phyloP scores from a whole-genome alignment of 2,888 invertebrate genomes.

The Chaetogeoica ovagalla region DNA sequence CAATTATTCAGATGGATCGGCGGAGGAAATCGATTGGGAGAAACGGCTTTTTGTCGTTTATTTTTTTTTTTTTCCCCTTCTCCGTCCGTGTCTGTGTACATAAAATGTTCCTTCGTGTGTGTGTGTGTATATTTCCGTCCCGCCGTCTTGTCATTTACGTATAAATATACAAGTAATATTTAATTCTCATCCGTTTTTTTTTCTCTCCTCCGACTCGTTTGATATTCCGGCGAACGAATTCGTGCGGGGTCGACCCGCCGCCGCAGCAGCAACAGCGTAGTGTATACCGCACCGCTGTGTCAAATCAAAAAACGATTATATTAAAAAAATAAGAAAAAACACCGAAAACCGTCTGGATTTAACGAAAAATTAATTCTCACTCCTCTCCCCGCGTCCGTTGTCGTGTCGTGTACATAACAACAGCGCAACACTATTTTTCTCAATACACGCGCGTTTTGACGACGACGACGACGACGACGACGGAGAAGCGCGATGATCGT shows the following conservation, averaged over 20 bases:
- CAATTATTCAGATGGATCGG: slow-evolving; percentile 35
- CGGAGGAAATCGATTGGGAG: slow-evolving; percentile 26
- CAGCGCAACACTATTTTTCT: slow-evolving; percentile 4
- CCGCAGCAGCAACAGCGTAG: no score
- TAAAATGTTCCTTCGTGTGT: background rate
- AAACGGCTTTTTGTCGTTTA: slow-evolving; percentile 29
- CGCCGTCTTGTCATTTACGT: background rate
- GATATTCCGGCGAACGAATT: slow-evolving; percentile 43
- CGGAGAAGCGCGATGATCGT: no score
- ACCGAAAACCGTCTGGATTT: slow-evolving; percentile 40
- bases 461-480: no score
- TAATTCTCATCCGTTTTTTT: slow-evolving; percentile 20
- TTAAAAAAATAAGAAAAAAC: slow-evolving; percentile 43
- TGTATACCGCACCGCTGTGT: background rate
- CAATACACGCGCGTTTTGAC: no score
- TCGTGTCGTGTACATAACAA: slow-evolving; percentile 3
- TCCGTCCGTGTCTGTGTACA: background rate
- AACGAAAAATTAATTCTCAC: slow-evolving; percentile 51
- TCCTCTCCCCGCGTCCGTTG: background rate
- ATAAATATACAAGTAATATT: no score
- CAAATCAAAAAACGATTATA: slow-evolving; percentile 49
- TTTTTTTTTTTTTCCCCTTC: background rate
- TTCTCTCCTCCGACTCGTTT: slow-evolving; percentile 22
- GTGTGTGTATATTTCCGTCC: background rate
- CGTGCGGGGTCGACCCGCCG: background rate